Conservation (phyloP, 2,888 invertebrate genomes). For the Helicoverpa assulta region DNA sequence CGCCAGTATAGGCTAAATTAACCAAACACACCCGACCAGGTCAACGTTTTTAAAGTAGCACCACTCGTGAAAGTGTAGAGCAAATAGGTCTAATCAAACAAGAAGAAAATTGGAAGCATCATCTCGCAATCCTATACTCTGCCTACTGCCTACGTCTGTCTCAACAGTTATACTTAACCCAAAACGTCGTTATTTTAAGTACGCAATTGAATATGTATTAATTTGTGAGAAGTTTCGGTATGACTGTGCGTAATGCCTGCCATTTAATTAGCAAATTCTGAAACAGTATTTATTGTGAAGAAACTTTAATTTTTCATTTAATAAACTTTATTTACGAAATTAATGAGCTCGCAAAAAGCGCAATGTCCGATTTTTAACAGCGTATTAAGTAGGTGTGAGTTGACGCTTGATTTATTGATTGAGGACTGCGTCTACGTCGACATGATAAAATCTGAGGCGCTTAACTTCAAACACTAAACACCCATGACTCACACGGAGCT, state of each 20-base stretch:
- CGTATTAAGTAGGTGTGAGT: constrained; percentile 19
- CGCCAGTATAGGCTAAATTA: constrained; percentile 78
- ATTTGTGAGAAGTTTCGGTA: not conserved
- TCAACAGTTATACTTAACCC: constrained; percentile 56
- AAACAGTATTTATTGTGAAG: not conserved
- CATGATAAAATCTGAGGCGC: constrained; percentile 40
- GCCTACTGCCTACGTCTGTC: constrained; percentile 64
- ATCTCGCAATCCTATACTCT: constrained; percentile 68
- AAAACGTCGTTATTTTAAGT: constrained; percentile 44
- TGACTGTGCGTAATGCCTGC: constrained; percentile 1
- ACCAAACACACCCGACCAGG: constrained; percentile 82
- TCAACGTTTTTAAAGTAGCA: constrained; percentile 88
- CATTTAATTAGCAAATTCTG: constrained; percentile 11
- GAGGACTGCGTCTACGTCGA: constrained; percentile 16
- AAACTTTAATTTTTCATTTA: constrained; percentile 1
- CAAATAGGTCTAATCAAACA: constrained; percentile 86
- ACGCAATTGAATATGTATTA: constrained; percentile 21
- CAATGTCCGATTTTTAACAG: constrained; percentile 19
- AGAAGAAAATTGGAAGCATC: constrained; percentile 79
- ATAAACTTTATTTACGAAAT: constrained; percentile 4
- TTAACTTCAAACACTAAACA: constrained; percentile 27
- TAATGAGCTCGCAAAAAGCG: constrained; percentile 12
- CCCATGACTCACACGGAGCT: constrained; percentile 15
- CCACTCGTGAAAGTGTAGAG: constrained; percentile 85
- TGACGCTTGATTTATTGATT: constrained; percentile 21